These are phyloP conservation scores for Oxycera nigricornis DNA, from an alignment of 2,888 invertebrate genomes.

Conservation along the genomic window DNA sequence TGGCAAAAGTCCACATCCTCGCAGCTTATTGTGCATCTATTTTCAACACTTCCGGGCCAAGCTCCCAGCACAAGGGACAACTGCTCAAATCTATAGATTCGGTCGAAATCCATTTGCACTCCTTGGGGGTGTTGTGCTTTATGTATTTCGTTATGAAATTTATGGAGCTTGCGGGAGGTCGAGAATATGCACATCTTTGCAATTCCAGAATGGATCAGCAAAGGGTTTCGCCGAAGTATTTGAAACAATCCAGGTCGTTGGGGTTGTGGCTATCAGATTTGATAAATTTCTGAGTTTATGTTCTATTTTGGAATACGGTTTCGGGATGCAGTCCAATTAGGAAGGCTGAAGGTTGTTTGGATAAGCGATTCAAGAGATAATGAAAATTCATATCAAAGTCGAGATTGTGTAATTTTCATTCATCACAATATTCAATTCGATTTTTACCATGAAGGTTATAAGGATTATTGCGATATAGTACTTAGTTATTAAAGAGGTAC, in stretches of 20 bases:
- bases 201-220: background rate
- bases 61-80: background rate
- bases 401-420: no score
- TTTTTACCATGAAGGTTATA: no score
- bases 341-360: background rate
- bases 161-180: slow-evolving; percentile 2
- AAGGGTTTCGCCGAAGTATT: no score
- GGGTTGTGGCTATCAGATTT: background rate
- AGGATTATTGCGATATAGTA: no score
- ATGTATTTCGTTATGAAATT: slow-evolving; percentile 20
- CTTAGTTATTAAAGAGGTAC: no score
- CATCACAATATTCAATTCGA: no score
- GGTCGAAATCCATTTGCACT: background rate
- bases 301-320: background rate
- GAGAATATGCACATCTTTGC: slow-evolving; percentile 23
- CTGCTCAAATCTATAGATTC: background rate
- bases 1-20: background rate
- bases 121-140: background rate
- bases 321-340: background rate
- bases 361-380: no score
- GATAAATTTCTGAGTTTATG: background rate
- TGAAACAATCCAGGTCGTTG: background rate
- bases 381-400: no score
- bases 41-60: background rate
- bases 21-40: slow-evolving; percentile 2